Conservation (phyloP, 2,797 vertebrate species). For the Hippopotamyrus pictus region DNA sequence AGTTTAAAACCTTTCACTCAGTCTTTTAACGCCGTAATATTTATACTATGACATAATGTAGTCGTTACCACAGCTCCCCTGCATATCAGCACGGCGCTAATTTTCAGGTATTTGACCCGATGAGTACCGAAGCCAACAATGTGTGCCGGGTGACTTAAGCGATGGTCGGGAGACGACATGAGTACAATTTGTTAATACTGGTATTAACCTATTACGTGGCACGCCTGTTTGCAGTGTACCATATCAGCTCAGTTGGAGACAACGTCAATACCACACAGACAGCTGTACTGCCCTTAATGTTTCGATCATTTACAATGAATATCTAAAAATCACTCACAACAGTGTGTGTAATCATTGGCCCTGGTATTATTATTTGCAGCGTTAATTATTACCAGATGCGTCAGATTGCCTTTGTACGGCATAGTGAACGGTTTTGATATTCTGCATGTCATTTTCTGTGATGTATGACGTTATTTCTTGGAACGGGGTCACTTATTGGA, state of each 20-base stretch:
- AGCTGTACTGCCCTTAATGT: neutral
- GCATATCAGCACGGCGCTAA: slow-evolving; percentile 50
- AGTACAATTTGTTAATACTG: neutral
- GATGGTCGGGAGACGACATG: neutral
- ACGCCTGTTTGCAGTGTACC: neutral
- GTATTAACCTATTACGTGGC: neutral
- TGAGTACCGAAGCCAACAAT: slow-evolving; percentile 36
- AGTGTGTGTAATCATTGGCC: neutral
- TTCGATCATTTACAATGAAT: neutral
- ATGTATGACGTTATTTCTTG: neutral
- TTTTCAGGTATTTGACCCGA: slow-evolving; percentile 54
- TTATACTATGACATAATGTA: slow-evolving; percentile 26
- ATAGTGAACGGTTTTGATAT: neutral
- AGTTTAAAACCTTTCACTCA: neutral
- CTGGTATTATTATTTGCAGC: neutral
- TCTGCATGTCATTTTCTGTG: neutral
- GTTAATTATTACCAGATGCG: neutral
- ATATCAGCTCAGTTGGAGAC: neutral
- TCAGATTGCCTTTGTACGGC: neutral
- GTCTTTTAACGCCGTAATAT: neutral
- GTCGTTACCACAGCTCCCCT: slow-evolving; percentile 23
- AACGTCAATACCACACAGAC: neutral
- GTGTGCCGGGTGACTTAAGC: neutral
- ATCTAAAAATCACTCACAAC: slow-evolving; percentile 6
- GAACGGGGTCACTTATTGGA: neutral